Percentiles rank a stretch among this genome's conserved stretches.
Conservation (phyloP, 2,113 vertebrate species). For the Hassar affinis region DNA sequence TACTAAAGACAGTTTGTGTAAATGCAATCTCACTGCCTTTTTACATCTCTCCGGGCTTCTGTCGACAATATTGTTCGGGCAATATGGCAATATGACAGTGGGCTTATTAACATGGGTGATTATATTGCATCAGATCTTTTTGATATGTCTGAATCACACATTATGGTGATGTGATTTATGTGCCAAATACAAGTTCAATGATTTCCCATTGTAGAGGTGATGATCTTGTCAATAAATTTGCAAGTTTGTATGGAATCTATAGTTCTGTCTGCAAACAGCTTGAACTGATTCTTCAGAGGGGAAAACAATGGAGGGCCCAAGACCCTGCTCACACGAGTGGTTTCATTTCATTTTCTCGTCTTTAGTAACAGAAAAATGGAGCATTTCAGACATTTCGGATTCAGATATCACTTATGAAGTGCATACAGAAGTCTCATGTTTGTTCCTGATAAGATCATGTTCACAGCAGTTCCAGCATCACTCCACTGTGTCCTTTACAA, state of each 20-base stretch:
- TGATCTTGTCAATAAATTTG: constrained; percentile 58
- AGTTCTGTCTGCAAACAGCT: not conserved
- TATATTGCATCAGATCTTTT: constrained; percentile 43
- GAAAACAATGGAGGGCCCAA: not conserved
- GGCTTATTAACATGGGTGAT: constrained; percentile 32
- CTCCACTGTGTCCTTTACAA: not conserved
- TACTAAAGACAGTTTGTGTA: constrained; percentile 27
- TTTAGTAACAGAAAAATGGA: not conserved
- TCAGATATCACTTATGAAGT: not conserved
- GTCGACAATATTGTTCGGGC: constrained; percentile 24
- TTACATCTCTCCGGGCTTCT: constrained; percentile 49
- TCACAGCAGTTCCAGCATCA: not conserved
- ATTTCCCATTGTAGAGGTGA: constrained; percentile 51
- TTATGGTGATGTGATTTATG: constrained; percentile 47
- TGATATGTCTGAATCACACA: constrained; percentile 44
- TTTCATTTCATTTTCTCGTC: not conserved
- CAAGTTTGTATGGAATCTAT: constrained; percentile 46
- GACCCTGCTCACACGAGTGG: not conserved
- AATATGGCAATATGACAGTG: constrained; percentile 15
- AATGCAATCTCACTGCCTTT: constrained; percentile 56
- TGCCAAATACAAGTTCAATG: constrained; percentile 52
- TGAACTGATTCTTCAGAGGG: not conserved
- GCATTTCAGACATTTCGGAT: not conserved
- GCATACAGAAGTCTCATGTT: not conserved
- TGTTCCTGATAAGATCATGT: not conserved